Conservation (phyloP, 92 coral and sea anemone genomes). For the Paragorgia papillata region DNA sequence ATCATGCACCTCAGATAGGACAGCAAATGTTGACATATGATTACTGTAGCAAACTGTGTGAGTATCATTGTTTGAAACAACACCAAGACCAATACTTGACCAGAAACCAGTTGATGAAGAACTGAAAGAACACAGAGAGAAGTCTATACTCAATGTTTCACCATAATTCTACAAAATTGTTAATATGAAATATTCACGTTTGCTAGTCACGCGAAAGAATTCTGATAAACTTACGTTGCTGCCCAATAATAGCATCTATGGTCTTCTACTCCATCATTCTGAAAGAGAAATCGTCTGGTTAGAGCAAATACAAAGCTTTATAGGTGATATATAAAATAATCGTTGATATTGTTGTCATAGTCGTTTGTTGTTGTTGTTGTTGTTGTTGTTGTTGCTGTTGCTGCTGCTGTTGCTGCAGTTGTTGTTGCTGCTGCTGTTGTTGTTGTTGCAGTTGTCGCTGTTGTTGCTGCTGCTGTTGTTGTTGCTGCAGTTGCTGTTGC, state of each 20-base stretch:
- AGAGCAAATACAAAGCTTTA: no score
- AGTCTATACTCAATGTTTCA: no score
- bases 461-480: no score
- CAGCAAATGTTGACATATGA: conserved; percentile 29
- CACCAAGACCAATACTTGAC: conserved; percentile 25
- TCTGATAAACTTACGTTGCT: neutral
- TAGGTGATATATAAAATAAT: no score
- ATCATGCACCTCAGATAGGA: conserved; percentile 9
- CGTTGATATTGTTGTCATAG: no score
- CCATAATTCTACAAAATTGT: no score
- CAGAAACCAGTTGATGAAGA: neutral
- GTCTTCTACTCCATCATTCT: conserved; percentile 7
- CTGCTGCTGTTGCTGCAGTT: no score
- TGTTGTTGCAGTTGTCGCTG: no score
- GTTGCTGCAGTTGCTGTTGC: no score
- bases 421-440: no score
- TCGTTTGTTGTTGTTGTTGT: no score
- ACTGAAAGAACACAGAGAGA: neutral
- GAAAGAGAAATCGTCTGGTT: neutral
- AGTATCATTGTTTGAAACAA: conserved; percentile 7
- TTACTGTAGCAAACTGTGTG: conserved; percentile 10
- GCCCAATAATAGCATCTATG: conserved; percentile 28
- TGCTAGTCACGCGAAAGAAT: neutral
- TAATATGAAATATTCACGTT: neutral
- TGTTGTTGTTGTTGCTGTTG: no score